Base-by-base conservation (phyloP, 2,113 vertebrate genomes). In the Dipodomys stephensi region DNA sequence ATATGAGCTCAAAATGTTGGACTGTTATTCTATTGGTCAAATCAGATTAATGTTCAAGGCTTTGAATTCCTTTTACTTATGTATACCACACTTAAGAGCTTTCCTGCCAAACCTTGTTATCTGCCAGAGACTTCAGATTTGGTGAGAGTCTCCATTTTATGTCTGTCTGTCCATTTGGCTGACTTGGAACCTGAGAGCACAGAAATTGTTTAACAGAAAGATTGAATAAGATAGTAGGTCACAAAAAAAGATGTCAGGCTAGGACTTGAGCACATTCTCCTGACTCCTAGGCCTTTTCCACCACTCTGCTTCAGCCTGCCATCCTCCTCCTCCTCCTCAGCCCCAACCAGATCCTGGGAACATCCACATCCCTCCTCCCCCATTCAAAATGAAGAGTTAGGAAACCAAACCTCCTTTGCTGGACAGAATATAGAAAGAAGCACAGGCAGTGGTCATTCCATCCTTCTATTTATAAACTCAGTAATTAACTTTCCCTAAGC, bases 401-500 rank as follows among this genome's bases (percentile, higher is more conserved):
- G 77, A 95, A 83, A 39, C 85, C 39, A 16, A 86, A 19, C 64
- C 65, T 69, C 91, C 82, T 88, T 88, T 91, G 49, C 79, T 83
- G 80, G 53, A 62, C 93, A 53, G 9, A 53, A 64, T 96, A 78
- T 5, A 1, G 49, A 53, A 53, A 53, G 49, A 53, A 3, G 12
- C 49, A 53, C 20, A 46, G 94, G 87, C 87, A 28, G 39, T 60
- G 62, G 90, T 91, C 92, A 92, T 94, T 95, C 87, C 95, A 96
- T 97, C 94, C 96, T 92, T 96, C 60, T 92, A 96, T 97, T 95
- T 97, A 96, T 95, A 97, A 98, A 97, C 78, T 91, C 95, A 86
- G 96, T 94, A 97, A 98, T 98, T 98, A 98, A 98, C 94, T 97
- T 97, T 97, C 96, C 94, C 97, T 96, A 97, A 95, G 97, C 93